A percentile compares a stretch with the other conserved stretches of the same genome.
Evolutionary conservation across 2,888 invertebrate species (phyloP).

Genomic region (Cephus nigrinus): DNA sequence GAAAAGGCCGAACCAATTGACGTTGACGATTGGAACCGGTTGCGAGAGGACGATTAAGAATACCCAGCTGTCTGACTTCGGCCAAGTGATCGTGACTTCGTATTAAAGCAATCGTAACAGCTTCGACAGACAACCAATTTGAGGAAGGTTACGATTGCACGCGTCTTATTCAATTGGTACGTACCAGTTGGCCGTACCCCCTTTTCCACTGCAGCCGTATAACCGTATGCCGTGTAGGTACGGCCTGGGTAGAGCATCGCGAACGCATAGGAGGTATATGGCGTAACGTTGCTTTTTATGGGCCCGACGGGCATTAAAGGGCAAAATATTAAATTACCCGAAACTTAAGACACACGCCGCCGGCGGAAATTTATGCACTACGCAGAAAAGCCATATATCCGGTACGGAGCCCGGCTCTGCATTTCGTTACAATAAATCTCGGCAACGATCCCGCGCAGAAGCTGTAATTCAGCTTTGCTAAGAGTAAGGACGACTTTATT

Average conservation of each 20-base stretch:
- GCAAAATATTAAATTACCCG: conserved; percentile 41
- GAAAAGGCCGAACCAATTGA: too few species aligned
- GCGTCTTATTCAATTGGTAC: neutral
- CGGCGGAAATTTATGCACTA: conserved; percentile 38
- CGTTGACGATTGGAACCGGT: too few species aligned
- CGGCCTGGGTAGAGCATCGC: neutral
- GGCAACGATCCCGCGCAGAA: conserved; percentile 17
- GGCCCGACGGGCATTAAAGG: conserved; percentile 15
- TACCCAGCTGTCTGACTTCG: too few species aligned
- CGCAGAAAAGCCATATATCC: conserved; percentile 14
- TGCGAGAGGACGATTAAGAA: too few species aligned
- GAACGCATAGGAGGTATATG: neutral
- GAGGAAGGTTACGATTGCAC: neutral
- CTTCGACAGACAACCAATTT: neutral
- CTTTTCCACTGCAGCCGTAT: neutral
- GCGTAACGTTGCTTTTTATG: conserved; percentile 3
- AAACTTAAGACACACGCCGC: conserved; percentile 16
- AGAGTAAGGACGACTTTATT: conserved; percentile 23
- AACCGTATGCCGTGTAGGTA: neutral
- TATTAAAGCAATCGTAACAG: too few species aligned
- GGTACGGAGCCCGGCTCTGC: conserved; percentile 8
- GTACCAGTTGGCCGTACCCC: neutral
- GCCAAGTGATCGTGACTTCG: too few species aligned
- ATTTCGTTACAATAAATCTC: conserved; percentile 41
- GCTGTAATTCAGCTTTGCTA: conserved; percentile 26